These are phyloP conservation scores for Actenoides lindsayi DNA, from an alignment of 2,113 vertebrate species.

Conservation along the genomic window DNA sequence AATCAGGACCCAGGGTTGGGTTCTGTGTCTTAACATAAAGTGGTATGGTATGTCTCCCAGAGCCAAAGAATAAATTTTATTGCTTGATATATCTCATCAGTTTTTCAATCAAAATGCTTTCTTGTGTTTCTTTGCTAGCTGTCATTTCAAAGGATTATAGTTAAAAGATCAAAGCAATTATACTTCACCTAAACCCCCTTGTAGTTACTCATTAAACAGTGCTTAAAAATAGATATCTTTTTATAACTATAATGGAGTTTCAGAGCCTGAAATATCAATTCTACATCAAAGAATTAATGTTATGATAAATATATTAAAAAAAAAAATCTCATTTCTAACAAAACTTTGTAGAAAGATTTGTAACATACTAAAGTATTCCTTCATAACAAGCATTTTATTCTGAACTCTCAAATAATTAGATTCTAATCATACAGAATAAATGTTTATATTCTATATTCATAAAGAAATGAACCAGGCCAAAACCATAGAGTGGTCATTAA, in stretches of 20 bases:
- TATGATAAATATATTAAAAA: not conserved
- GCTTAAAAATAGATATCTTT: conserved; percentile 17
- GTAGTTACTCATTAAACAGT: not conserved
- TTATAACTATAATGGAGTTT: not conserved
- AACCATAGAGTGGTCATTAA: not conserved
- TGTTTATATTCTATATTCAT: not conserved
- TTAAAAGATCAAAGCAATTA: conserved; percentile 5
- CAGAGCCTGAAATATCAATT: conserved; percentile 16
- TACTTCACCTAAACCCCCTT: not conserved
- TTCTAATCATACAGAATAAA: not conserved
- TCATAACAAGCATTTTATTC: not conserved
- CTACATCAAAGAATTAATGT: conserved; percentile 18
- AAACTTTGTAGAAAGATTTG: not conserved
- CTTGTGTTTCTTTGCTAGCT: not conserved
- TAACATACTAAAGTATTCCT: not conserved
- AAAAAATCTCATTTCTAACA: not conserved
- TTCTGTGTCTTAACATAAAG: not conserved
- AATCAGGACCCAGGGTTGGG: not conserved
- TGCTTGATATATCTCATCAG: not conserved
- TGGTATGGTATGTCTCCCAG: not conserved
- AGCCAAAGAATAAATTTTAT: not conserved
- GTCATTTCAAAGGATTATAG: not conserved
- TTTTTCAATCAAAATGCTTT: not conserved
- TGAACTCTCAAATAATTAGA: not conserved
- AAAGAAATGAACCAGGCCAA: not conserved